Evolutionary conservation across 2,113 vertebrate species (phyloP).

Genomic region (Nettapus auritus): DNA sequence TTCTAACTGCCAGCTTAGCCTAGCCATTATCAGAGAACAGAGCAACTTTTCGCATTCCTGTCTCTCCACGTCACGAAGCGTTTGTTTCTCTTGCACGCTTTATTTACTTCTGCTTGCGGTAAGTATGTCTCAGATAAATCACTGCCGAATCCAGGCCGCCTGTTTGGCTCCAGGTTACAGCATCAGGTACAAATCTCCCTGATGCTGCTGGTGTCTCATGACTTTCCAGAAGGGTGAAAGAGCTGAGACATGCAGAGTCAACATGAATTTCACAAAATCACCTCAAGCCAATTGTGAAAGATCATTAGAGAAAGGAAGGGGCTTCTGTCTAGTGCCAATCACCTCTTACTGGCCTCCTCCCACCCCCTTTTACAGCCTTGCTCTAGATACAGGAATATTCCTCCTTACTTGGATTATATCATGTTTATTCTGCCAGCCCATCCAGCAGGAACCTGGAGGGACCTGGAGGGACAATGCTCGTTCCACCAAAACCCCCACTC

Average conservation of each 20-base stretch:
- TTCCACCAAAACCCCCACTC: background rate
- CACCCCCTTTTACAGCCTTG: background rate
- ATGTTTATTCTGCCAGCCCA: background rate
- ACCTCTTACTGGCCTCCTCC: background rate
- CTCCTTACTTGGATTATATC: background rate
- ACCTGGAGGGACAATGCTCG: background rate
- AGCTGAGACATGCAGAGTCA: background rate
- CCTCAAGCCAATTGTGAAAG: background rate
- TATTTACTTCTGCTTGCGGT: background rate
- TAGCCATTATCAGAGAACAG: background rate
- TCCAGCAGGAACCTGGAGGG: background rate
- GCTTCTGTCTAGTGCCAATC: background rate
- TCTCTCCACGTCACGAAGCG: accelerated
- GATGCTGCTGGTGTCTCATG: background rate
- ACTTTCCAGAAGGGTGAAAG: background rate
- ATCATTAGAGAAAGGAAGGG: background rate
- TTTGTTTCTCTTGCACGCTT: background rate
- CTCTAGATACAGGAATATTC: background rate
- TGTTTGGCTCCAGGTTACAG: background rate
- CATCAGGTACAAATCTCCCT: background rate
- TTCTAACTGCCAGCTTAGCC: constrained; percentile 15
- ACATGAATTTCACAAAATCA: background rate
- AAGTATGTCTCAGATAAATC: background rate
- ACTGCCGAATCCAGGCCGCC: background rate
- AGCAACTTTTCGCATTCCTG: background rate